Evolutionary conservation across 2,888 invertebrate species (phyloP), one percentile per base, ranked within the genome.

Genomic region (Polydrusus pterygomalis): DNA sequence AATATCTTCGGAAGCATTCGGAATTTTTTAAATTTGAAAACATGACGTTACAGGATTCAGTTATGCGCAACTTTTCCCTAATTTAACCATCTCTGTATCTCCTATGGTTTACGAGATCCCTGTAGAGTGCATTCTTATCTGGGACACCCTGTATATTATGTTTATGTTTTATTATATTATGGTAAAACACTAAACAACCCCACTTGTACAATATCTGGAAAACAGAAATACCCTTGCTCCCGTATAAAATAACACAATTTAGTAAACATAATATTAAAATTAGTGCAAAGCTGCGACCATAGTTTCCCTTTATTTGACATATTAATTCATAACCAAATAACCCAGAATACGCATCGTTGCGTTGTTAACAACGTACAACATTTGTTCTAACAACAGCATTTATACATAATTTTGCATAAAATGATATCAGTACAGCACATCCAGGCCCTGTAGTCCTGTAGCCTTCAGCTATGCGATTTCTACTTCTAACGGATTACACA

Each of bases 321-420:
- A 60, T 60, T 70, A 65, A 73, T 74, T 74, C 62, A 68, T 74
- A 69, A 54, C 63, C 25, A 74, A 74, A 74, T 74, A 68, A 54
- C 51, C 54, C 63, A 54, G 45, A 54, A 69, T 63, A 68, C 54
- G 68, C 68, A 74, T 69, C 69, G 69, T 63, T 69, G 74, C 69
- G 68, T 63, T 68, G 69, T 69, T 69, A 74, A 74, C 74, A 74
- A 69, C 45, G 62, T 43, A 43, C 68, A 51, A 74, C 64, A 69
- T 67, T 62, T 47, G 63, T 51, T 74, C 63, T 68, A 69, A 63
- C 69, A 69, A 18, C 51, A 51, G 43, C 64, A 69, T 74, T 74
- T 74, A 56, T 40, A 60, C 63, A 74, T 60, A 69, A 74, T 74
- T 74, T 68, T 67, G 67, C 73, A 73, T 73, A 73, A 73, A 73